Evolutionary conservation across 92 coral and sea anemone genomes (phyloP).

Genomic region (Porites cylindrica): DNA sequence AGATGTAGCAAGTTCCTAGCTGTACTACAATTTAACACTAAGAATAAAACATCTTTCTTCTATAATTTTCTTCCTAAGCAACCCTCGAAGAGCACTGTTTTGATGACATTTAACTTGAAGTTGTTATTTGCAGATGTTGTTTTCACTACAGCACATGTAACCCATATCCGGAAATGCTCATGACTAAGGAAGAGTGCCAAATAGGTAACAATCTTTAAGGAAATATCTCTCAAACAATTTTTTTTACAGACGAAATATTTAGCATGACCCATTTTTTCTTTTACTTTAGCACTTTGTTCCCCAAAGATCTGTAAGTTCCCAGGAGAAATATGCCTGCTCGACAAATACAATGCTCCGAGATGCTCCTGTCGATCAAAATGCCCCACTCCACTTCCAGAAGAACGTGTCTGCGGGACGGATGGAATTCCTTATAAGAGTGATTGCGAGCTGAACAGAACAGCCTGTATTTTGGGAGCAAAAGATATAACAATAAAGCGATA

Average conservation of each 20-base stretch:
- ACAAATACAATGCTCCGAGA: constrained; percentile 62
- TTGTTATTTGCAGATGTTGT: constrained; percentile 74
- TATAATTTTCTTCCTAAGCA: too few relatives aligned
- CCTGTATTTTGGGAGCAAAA: constrained; percentile 76
- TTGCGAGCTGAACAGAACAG: constrained; percentile 77
- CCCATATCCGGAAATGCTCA: constrained; percentile 71
- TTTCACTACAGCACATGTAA: constrained; percentile 71
- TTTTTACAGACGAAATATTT: neutral
- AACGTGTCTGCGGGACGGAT: constrained; percentile 78
- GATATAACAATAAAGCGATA: constrained; percentile 55
- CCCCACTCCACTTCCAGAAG: constrained; percentile 49
- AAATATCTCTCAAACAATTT: neutral
- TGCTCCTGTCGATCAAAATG: constrained; percentile 72
- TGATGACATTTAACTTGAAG: neutral
- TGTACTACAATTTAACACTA: too few relatives aligned
- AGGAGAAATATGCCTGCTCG: constrained; percentile 74
- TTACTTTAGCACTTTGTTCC: constrained; percentile 69
- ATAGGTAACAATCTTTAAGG: constrained; percentile 45
- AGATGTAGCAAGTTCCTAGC: too few relatives aligned
- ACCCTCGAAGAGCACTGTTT: too few relatives aligned
- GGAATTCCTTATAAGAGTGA: constrained; percentile 74
- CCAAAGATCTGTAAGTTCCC: constrained; percentile 61
- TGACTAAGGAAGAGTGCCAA: constrained; percentile 69
- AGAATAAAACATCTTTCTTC: too few relatives aligned
- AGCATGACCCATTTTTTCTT: neutral